phyloP scores from a whole-genome alignment of 2,113 vertebrate genomes.

The Tragelaphus buxtoni region DNA sequence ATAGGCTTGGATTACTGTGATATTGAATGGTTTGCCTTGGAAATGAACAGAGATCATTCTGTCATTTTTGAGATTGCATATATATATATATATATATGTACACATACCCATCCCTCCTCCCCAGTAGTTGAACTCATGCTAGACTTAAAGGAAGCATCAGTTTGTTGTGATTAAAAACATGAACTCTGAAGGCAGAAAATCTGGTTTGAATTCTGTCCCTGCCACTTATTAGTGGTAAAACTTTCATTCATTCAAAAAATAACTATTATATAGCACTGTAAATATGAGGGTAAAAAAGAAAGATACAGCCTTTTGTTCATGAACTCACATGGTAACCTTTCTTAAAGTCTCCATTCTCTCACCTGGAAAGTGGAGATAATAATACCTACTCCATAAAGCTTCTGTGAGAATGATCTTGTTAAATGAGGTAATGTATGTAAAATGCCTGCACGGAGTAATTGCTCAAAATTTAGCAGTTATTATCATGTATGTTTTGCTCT shows the following conservation, averaged over 20 bases:
- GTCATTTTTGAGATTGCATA: too few relatives aligned
- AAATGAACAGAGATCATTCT: too few relatives aligned
- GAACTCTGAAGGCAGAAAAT: not conserved
- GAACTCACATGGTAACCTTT: not conserved
- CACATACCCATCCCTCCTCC: not conserved
- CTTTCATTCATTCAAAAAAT: slow-evolving; percentile 16
- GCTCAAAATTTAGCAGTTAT: not conserved
- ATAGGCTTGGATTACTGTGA: too few relatives aligned
- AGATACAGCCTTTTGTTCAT: not conserved
- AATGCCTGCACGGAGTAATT: not conserved
- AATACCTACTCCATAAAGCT: not conserved
- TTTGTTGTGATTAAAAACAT: not conserved
- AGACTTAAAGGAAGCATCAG: not conserved
- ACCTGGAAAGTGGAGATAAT: not conserved
- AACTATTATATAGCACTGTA: not conserved
- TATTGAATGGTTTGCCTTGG: too few relatives aligned
- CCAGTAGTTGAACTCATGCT: not conserved
- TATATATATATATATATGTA: too few relatives aligned
- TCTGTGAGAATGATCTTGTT: not conserved
- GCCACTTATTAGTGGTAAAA: not conserved
- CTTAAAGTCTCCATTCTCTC: not conserved
- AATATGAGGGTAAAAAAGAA: not conserved
- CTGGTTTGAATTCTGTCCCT: slow-evolving; percentile 6
- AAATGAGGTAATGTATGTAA: not conserved
- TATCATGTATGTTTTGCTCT: not conserved